phyloP scores from a whole-genome alignment of 2,888 invertebrate species.

The Drosophila parthenogenetica region DNA sequence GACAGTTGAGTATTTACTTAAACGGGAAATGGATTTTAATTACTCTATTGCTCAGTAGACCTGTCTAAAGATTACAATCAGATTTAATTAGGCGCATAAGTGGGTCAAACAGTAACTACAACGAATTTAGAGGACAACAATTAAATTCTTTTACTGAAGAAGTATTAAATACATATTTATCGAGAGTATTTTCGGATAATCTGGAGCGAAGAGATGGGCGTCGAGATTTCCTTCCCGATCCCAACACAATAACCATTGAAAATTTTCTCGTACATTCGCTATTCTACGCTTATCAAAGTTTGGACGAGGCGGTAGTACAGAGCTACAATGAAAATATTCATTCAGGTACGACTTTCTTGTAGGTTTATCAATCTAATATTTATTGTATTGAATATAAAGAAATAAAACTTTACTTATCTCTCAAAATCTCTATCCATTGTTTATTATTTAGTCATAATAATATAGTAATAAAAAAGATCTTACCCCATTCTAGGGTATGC shows the following conservation, averaged over 20 bases:
- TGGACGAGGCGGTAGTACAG: too few species aligned
- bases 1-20: conserved; percentile 28
- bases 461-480: not conserved
- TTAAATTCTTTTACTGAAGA: not conserved
- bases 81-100: conserved; percentile 13
- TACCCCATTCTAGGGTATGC: not conserved
- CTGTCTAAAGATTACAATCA: conserved; percentile 5
- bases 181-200: too few species aligned
- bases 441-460: conserved; percentile 4
- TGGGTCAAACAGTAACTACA: conserved; percentile 17
- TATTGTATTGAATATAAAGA: not conserved
- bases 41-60: conserved; percentile 11
- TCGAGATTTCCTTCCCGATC: too few species aligned
- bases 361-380: too few species aligned
- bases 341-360: too few species aligned
- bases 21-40: conserved; percentile 34
- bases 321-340: too few species aligned
- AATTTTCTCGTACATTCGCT: not conserved
- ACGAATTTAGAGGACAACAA: not conserved
- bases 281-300: too few species aligned
- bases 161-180: not conserved
- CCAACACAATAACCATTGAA: not conserved
- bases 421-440: not conserved
- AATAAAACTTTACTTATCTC: not conserved
- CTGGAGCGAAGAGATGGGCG: too few species aligned